Evolutionary conservation across 1,140 invertebrate species (phyloP), one percentile per base, ranked within the genome.

Genomic region (Dysdera silvatica): DNA sequence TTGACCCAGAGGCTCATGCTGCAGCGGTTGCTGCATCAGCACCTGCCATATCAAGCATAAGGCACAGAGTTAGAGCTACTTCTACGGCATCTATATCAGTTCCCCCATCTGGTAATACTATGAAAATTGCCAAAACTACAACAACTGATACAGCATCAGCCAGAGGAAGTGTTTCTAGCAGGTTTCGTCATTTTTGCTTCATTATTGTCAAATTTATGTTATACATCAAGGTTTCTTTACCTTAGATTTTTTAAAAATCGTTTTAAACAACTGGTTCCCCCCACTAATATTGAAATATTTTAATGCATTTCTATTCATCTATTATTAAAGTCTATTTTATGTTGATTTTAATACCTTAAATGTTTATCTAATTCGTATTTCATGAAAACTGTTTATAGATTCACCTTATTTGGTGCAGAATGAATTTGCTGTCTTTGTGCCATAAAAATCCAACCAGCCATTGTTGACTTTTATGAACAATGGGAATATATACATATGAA

Each of bases 1-100:
- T 83, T 75, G 77, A 78, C 60, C 72, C 74, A n/a, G 74, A 75
- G 59, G 35, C 60, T 56, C 41, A 55, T 32, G 62, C 53, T 26
- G 49, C 67, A 31, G 40, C 59, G 26, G 31, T 43, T 32, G 51
- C 47, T 43, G 53, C 58, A 45, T 65, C 68, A 23, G 41, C 61
- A 45, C 28, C 51, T 41, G 28, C 40, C 20, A 41, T 55, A 7
- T 24, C 53, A 8, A 52, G 35, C 45, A 57, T 59, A 29, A 61
- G 49, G 24, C 59, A 48, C 18, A 45, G 41, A 45, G 53, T 37
- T 24, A 56, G 45, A 24, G 41, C 47, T 47, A 61, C 43, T 23
- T 52, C 52, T 35, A 48, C 52, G 7, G 20, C 37, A 32, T 48
- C 53, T 16, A 45, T 67, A 31, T 54, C 58, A 29, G 40, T 54